Conservation (phyloP, 2,797 vertebrate species). For the Pelodytes ibericus region DNA sequence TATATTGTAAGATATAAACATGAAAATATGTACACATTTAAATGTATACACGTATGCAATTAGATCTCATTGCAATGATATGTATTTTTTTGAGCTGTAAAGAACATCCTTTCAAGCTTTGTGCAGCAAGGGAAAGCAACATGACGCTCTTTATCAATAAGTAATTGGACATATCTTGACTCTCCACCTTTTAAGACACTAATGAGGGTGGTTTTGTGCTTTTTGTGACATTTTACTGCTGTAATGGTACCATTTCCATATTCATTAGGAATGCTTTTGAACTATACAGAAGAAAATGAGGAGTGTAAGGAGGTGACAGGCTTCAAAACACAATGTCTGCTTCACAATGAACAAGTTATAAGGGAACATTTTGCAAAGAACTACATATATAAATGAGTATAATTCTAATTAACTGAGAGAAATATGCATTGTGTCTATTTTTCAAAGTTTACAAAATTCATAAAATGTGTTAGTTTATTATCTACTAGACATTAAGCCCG, state of each 20-base stretch:
- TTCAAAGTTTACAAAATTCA: too few relatives aligned
- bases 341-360: too few relatives aligned
- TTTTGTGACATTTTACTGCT: constrained; percentile 33
- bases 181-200: constrained; percentile 44
- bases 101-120: constrained; percentile 35
- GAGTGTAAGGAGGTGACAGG: constrained; percentile 17
- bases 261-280: constrained; percentile 42
- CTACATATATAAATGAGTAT: neutral
- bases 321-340: constrained; percentile 9
- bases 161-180: constrained; percentile 35
- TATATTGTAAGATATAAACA: too few relatives aligned
- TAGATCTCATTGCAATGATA: constrained; percentile 12
- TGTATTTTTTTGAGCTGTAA: constrained; percentile 18
- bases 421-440: neutral
- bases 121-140: constrained; percentile 34
- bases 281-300: constrained; percentile 31
- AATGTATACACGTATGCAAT: constrained; percentile 4
- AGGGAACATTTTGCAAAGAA: neutral
- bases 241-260: constrained; percentile 30
- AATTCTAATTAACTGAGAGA: neutral
- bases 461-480: too few relatives aligned
- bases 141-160: constrained; percentile 42
- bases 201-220: constrained; percentile 44
- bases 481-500: too few relatives aligned
- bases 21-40: too few relatives aligned